phyloP scores from a whole-genome alignment of 2,113 vertebrate genomes.

The Puma concolor region DNA sequence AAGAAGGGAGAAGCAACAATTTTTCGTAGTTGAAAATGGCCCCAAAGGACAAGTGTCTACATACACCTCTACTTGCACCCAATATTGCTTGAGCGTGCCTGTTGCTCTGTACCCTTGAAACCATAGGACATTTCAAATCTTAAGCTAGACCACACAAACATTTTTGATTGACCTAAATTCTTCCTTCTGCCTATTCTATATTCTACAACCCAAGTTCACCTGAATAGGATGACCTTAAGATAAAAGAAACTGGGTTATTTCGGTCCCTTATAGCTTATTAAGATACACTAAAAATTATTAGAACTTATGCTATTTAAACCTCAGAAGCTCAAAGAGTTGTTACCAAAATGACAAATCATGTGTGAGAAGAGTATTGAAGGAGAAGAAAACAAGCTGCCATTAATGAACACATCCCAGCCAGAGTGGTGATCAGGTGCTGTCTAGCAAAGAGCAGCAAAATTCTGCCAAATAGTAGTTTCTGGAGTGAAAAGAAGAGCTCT shows the following conservation, averaged over 20 bases:
- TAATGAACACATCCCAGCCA: background rate
- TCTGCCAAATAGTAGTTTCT: background rate
- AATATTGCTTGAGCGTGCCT: background rate
- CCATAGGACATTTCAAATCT: background rate
- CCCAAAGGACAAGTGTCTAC: background rate
- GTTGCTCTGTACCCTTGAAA: background rate
- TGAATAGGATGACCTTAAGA: background rate
- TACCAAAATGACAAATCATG: background rate
- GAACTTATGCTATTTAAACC: background rate
- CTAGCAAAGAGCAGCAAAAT: background rate
- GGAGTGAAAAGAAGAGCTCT: constrained; percentile 7
- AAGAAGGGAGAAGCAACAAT: background rate
- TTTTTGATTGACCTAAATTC: background rate
- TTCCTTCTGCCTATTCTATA: background rate
- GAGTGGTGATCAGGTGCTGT: background rate
- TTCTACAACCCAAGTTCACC: background rate
- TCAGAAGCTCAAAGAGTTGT: background rate
- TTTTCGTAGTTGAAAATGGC: background rate
- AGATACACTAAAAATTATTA: background rate
- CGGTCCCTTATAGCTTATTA: background rate
- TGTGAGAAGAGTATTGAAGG: background rate
- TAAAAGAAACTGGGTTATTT: background rate
- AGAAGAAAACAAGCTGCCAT: background rate
- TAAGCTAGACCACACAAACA: background rate
- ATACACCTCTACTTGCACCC: background rate